Percentiles rank a stretch among this genome's conserved stretches.
These are phyloP conservation scores for Helogale parvula DNA, from an alignment of 2,113 vertebrate genomes.

Conservation along the genomic window DNA sequence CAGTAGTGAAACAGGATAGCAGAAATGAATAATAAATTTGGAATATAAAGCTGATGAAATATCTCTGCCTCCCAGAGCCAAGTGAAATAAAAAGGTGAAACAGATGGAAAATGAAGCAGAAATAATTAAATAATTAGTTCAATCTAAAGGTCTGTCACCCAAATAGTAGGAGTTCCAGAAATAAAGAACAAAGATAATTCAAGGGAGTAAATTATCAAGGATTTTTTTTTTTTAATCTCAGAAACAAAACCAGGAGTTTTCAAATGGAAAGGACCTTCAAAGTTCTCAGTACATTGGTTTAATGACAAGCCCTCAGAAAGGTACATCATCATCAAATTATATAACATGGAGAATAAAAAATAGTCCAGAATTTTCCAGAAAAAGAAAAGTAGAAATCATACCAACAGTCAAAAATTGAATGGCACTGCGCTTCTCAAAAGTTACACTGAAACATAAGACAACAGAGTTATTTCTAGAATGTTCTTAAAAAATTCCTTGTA, in stretches of 20 bases:
- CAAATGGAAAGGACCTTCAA: neutral
- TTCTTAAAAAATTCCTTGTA: neutral
- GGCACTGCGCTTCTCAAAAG: neutral
- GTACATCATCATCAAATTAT: neutral
- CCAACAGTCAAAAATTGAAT: neutral
- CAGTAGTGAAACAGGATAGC: neutral
- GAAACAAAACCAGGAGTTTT: neutral
- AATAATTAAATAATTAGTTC: neutral
- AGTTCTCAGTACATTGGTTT: neutral
- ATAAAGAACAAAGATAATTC: neutral
- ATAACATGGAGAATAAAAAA: neutral
- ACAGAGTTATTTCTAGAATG: neutral
- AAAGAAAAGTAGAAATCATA: neutral
- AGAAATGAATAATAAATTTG: neutral
- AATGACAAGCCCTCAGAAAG: neutral
- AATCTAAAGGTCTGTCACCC: neutral
- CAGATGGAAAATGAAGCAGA: neutral
- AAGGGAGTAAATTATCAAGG: neutral
- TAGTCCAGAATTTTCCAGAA: neutral
- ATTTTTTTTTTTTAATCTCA: neutral
- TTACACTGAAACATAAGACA: neutral
- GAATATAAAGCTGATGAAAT: neutral
- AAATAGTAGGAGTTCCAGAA: neutral
- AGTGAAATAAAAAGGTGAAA: neutral
- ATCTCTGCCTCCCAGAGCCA: neutral